Conservation (phyloP, 92 coral and sea anemone genomes). For the Siderastrea siderea region DNA sequence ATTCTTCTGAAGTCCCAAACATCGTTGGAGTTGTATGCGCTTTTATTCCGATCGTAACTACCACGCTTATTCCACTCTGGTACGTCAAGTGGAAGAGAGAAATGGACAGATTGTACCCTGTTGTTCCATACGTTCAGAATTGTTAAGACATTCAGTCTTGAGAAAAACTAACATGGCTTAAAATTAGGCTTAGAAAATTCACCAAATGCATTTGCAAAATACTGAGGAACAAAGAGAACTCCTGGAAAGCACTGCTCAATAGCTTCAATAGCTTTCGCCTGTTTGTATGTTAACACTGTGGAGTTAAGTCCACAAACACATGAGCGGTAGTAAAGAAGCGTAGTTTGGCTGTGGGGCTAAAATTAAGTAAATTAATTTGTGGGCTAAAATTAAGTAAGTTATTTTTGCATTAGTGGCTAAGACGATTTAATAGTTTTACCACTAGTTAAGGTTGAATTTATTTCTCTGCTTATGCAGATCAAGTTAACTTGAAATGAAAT, state of each 20-base stretch:
- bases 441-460: neutral
- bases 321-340: no score
- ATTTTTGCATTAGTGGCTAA: no score
- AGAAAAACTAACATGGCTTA: no score
- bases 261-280: no score
- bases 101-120: slow-evolving; percentile 47
- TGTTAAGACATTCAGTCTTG: slow-evolving; percentile 9
- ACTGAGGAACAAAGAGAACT: neutral
- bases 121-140: slow-evolving; percentile 26
- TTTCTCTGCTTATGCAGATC: neutral
- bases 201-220: neutral
- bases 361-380: neutral
- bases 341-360: neutral
- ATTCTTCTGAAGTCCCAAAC: slow-evolving; percentile 81
- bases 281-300: no score
- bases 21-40: slow-evolving; percentile 92
- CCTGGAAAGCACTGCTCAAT: no score
- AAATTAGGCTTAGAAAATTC: no score
- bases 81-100: slow-evolving; percentile 83
- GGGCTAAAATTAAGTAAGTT: neutral
- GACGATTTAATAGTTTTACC: neutral
- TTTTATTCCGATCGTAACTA: slow-evolving; percentile 90
- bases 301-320: no score
- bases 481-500: neutral
- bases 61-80: slow-evolving; percentile 94